Conservation (phyloP, 2,888 invertebrate genomes). For the Agrochola lychnidis region DNA sequence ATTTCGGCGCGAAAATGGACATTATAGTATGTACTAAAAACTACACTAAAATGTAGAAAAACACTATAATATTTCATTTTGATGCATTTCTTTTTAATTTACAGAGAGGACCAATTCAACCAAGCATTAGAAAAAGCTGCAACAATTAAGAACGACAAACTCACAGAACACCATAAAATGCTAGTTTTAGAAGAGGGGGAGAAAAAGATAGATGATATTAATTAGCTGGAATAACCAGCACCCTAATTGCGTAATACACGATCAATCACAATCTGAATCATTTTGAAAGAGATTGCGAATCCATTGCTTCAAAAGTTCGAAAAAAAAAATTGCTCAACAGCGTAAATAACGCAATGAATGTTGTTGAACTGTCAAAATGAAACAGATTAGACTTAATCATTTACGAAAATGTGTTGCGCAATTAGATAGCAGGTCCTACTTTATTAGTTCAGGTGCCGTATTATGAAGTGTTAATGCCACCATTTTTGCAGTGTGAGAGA, state of each 20-base stretch:
- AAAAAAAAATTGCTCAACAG: too few species aligned
- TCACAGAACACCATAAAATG: constrained; percentile 79
- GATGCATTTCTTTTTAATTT: constrained; percentile 56
- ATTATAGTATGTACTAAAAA: neutral
- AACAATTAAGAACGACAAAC: constrained; percentile 78
- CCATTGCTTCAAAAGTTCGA: too few species aligned
- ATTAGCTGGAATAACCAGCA: constrained; percentile 1
- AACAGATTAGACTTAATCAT: too few species aligned
- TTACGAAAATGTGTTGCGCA: too few species aligned
- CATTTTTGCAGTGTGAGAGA: too few species aligned
- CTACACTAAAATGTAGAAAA: neutral
- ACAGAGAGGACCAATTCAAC: constrained; percentile 79
- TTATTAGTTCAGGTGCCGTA: constrained; percentile 4
- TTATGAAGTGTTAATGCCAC: too few species aligned
- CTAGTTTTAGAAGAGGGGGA: constrained; percentile 76
- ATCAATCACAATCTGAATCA: too few species aligned
- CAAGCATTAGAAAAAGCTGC: constrained; percentile 81
- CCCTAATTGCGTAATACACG: too few species aligned
- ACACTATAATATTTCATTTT: neutral
- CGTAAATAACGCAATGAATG: too few species aligned
- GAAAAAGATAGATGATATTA: constrained; percentile 71
- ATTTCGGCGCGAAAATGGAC: too few species aligned
- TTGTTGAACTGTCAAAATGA: too few species aligned
- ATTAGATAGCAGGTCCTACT: neutral
- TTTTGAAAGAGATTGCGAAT: too few species aligned